These are phyloP conservation scores for Prinia subflava DNA, from an alignment of 2,113 vertebrate genomes.

Conservation along the genomic window DNA sequence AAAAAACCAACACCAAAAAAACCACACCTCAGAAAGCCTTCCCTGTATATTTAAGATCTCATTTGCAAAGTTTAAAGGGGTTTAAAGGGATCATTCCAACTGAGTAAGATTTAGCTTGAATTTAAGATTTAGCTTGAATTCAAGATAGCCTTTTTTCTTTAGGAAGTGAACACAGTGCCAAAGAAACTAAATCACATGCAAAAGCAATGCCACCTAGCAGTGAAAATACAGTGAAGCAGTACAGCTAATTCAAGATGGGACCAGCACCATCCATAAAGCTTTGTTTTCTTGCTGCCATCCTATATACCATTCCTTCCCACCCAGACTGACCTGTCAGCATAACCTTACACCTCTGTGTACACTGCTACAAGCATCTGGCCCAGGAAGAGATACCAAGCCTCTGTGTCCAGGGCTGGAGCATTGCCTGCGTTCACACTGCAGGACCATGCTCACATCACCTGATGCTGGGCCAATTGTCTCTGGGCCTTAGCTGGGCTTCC, in stretches of 20 bases:
- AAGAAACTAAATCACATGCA: background rate
- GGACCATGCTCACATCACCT: background rate
- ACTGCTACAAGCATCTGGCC: background rate
- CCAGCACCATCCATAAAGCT: background rate
- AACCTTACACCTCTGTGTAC: background rate
- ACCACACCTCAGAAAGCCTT: background rate
- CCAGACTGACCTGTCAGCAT: background rate
- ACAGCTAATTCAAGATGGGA: background rate
- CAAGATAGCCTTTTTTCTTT: background rate
- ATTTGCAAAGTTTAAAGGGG: background rate
- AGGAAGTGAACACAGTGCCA: background rate
- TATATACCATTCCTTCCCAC: background rate
- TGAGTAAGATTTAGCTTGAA: background rate
- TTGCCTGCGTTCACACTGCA: accelerated
- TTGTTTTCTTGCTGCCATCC: background rate
- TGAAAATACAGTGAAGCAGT: background rate
- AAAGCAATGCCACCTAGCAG: background rate
- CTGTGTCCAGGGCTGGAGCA: background rate
- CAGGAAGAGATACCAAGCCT: background rate
- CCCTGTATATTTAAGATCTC: background rate
- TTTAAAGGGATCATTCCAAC: background rate
- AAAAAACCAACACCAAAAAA: background rate
- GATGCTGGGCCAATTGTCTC: background rate
- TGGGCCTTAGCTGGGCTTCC: background rate
- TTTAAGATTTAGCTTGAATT: background rate